Evolutionary conservation across 2,888 invertebrate species (phyloP).

Genomic region (Eristalis pertinax): DNA sequence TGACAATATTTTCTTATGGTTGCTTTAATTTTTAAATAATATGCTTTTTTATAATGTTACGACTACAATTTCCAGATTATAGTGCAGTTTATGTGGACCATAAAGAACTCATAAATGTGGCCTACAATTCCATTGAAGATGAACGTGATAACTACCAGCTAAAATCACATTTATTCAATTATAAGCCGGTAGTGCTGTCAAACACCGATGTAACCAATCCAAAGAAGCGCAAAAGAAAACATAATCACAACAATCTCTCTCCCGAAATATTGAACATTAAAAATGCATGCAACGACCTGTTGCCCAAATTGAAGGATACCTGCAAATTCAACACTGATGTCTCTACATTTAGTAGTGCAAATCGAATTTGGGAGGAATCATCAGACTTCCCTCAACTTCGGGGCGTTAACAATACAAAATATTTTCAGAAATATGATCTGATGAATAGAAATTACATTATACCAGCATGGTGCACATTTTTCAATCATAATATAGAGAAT

Average conservation of each 20-base stretch:
- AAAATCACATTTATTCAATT: constrained; percentile 76
- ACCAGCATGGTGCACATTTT: constrained; percentile 86
- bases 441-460: constrained; percentile 84
- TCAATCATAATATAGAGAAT: constrained; percentile 85
- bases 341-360: constrained; percentile 27
- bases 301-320: constrained; percentile 11
- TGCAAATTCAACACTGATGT: background rate
- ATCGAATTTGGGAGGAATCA: constrained; percentile 77
- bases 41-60: constrained; percentile 22
- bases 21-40: background rate
- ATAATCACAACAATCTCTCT: background rate
- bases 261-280: constrained; percentile 6
- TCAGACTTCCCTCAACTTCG: constrained; percentile 79
- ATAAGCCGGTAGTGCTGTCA: constrained; percentile 50
- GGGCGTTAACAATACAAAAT: constrained; percentile 84
- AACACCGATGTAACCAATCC: background rate
- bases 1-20: no score
- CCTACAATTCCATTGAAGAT: constrained; percentile 58
- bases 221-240: constrained; percentile 57
- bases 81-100: constrained; percentile 76
- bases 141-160: constrained; percentile 66
- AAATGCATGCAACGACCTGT: background rate
- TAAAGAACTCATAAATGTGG: constrained; percentile 74
- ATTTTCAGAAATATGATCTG: constrained; percentile 82
- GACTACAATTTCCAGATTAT: background rate